These are phyloP conservation scores for Crypturellus tataupa DNA, from an alignment of 2,797 vertebrate species.

Conservation along the genomic window DNA sequence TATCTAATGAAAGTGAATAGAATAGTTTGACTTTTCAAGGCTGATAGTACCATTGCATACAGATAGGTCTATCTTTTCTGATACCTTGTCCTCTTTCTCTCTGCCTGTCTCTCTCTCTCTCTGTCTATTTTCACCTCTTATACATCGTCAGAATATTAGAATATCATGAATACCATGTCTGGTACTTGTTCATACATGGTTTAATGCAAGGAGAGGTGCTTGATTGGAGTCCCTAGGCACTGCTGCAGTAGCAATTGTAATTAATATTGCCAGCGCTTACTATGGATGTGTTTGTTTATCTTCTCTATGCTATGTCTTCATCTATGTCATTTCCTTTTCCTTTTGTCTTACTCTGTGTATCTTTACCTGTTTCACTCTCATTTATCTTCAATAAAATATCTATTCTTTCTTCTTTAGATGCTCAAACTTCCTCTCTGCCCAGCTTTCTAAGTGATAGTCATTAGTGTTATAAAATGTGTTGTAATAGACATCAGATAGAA, in stretches of 20 bases:
- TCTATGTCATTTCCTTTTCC: rapidly evolving
- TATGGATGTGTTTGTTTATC: neutral
- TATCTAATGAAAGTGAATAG: neutral
- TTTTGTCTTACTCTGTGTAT: neutral
- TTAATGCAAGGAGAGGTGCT: neutral
- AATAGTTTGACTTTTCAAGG: neutral
- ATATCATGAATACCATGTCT: rapidly evolving
- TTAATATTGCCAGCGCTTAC: neutral
- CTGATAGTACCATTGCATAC: neutral
- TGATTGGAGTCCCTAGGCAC: neutral
- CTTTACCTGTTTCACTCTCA: neutral
- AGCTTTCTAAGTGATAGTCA: slow-evolving; percentile 46
- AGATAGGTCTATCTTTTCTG: neutral
- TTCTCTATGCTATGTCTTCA: neutral
- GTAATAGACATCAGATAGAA: slow-evolving; percentile 35
- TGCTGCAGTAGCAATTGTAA: neutral
- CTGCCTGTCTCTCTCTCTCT: neutral
- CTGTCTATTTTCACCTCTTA: neutral
- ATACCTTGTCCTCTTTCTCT: neutral
- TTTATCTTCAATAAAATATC: slow-evolving; percentile 28
- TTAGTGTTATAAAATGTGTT: slow-evolving; percentile 57
- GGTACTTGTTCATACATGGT: neutral
- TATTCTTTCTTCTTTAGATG: neutral
- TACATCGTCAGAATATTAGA: neutral
- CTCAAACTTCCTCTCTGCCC: neutral